Evolutionary conservation across 1,140 invertebrate species (phyloP).

Genomic region (Scaptomyza hsui): DNA sequence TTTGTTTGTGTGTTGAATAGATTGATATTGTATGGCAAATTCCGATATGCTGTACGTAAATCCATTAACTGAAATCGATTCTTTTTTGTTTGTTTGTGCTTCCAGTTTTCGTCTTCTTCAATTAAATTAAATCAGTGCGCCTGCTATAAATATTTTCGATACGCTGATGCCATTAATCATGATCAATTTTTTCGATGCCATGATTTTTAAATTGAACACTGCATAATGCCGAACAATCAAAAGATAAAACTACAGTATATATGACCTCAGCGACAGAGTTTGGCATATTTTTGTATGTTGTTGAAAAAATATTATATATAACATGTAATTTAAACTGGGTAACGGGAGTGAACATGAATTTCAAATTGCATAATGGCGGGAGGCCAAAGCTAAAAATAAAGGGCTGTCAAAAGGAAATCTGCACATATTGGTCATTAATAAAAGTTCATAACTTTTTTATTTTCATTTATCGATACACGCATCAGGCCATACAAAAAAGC

Average conservation of each 20-base stretch:
- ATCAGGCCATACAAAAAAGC: slow-evolving; percentile 56
- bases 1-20: background rate
- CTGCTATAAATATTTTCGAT: slow-evolving; percentile 45
- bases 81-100: slow-evolving; percentile 22
- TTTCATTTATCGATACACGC: slow-evolving; percentile 48
- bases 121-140: slow-evolving; percentile 66
- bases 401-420: slow-evolving; percentile 73
- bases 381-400: slow-evolving; percentile 49
- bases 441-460: slow-evolving; percentile 37
- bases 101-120: slow-evolving; percentile 58
- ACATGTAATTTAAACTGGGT: slow-evolving; percentile 43
- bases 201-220: slow-evolving; percentile 58
- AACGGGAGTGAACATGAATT: slow-evolving; percentile 59
- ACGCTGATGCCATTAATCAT: slow-evolving; percentile 64
- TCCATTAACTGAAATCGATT: slow-evolving; percentile 67
- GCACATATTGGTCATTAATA: slow-evolving; percentile 79
- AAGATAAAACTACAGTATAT: slow-evolving; percentile 32
- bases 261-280: slow-evolving; percentile 40
- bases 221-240: slow-evolving; percentile 55
- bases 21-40: slow-evolving; percentile 38
- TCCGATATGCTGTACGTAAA: slow-evolving; percentile 42
- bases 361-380: slow-evolving; percentile 42
- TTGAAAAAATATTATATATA: slow-evolving; percentile 19
- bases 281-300: slow-evolving; percentile 37
- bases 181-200: slow-evolving; percentile 47